Evolutionary conservation across 2,113 vertebrate genomes (phyloP), one percentile per base, ranked within the genome.

Genomic region (Etheostoma cragini): DNA sequence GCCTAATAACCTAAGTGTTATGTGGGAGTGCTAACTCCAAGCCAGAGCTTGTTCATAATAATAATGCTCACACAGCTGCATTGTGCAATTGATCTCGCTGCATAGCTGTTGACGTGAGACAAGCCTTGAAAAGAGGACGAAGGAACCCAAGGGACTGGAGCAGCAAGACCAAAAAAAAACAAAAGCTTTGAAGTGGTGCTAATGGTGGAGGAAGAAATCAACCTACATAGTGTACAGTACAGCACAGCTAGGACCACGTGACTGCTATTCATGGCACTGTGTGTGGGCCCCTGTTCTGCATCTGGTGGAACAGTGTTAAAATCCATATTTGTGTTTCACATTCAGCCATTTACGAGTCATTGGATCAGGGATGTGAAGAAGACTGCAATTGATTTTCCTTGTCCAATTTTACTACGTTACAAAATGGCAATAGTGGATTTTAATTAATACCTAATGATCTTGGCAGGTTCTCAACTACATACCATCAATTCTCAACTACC

Each of bases 131-230:
- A 89, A 56, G 84, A 90, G 81, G 82, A 80, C 73, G 33, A 38
- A 50, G 58, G 73, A 46, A 73, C 89, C 76, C 66, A 63, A 46
- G 81, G 78, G 87, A 85, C 22, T 54, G 21, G 60, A 56, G 63
- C 74, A 72, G 73, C 35, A 62, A 72, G 50, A 88, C 71, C 71
- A 76, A 30, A 30, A 30, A 30, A 63, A 26, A 19, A 56, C 30
- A 80, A 61, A 17, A 46, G 69, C 84, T 92, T 90, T 90, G 85
- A 92, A 87, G 86, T 88, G 52, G 56, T 70, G 72, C 81, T 78
- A 87, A 82, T 82, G 78, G 76, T 68, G 82, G 82, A 82, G 76
- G 71, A 85, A 72, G 82, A 89, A 88, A 76, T 87, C 83, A 89
- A 80, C 82, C 86, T 84, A 89, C 87, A 89, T 88, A 82, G 73